Evolutionary conservation across 2,888 invertebrate genomes (phyloP).

Genomic region (Poecilobothrus nobilitatus): DNA sequence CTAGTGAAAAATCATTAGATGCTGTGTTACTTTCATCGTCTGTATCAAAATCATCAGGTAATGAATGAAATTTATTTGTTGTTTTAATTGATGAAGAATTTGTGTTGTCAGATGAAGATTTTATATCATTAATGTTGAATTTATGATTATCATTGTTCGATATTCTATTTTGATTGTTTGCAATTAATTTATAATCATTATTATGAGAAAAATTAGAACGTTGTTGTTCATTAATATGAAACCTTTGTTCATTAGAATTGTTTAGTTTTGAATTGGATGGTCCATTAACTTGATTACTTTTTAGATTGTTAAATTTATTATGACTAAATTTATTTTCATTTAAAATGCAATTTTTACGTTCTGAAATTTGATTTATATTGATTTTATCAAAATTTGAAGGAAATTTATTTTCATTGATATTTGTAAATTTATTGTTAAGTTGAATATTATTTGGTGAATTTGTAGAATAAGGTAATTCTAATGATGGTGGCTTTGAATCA

Average conservation of each 20-base stretch:
- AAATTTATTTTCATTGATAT: background rate
- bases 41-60: background rate
- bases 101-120: background rate
- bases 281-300: background rate
- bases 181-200: background rate
- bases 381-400: background rate
- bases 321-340: background rate
- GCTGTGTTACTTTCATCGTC: conserved; percentile 12
- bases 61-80: conserved; percentile 2
- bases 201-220: background rate
- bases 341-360: background rate
- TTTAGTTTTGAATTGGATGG: background rate
- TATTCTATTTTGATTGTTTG: background rate
- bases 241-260: background rate
- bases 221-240: background rate
- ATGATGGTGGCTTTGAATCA: conserved; percentile 18
- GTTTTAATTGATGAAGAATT: background rate
- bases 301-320: background rate
- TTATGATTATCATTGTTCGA: background rate
- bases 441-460: background rate
- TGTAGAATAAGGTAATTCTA: conserved; percentile 7
- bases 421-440: background rate
- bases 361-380: background rate
- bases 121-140: background rate
- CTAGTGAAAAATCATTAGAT: conserved; percentile 2